Evolutionary conservation across 2,113 vertebrate genomes (phyloP).

Genomic region (Philantomba maxwellii): DNA sequence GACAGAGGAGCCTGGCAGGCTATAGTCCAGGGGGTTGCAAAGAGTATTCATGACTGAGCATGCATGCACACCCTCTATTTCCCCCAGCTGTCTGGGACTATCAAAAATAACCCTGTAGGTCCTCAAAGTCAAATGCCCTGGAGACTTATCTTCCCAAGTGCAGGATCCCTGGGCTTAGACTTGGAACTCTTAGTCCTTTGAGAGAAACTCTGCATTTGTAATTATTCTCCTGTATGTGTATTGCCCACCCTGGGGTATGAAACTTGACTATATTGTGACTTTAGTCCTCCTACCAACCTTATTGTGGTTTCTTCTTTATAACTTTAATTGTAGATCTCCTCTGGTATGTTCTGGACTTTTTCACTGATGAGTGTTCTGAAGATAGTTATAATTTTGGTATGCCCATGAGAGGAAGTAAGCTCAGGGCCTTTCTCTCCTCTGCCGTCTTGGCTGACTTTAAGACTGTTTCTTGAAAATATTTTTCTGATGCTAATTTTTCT

Average conservation of each 20-base stretch:
- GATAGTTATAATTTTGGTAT: not conserved
- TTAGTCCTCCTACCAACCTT: not conserved
- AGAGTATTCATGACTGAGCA: not conserved
- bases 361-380: not conserved
- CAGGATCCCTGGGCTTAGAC: not conserved
- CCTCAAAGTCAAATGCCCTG: not conserved
- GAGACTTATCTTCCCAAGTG: not conserved
- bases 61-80: not conserved
- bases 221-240: not conserved
- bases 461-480: not conserved
- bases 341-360: not conserved
- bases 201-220: not conserved
- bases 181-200: not conserved
- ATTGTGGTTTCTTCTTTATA: not conserved
- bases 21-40: not conserved
- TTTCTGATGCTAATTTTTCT: constrained; percentile 1
- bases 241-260: not conserved
- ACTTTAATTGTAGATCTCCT: not conserved
- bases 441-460: not conserved
- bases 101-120: not conserved
- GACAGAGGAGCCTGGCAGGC: not conserved
- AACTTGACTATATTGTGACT: not conserved
- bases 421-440: not conserved
- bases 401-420: not conserved
- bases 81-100: not conserved